phyloP scores from a whole-genome alignment of 2,113 vertebrate species.

The Perccottus glenii region DNA sequence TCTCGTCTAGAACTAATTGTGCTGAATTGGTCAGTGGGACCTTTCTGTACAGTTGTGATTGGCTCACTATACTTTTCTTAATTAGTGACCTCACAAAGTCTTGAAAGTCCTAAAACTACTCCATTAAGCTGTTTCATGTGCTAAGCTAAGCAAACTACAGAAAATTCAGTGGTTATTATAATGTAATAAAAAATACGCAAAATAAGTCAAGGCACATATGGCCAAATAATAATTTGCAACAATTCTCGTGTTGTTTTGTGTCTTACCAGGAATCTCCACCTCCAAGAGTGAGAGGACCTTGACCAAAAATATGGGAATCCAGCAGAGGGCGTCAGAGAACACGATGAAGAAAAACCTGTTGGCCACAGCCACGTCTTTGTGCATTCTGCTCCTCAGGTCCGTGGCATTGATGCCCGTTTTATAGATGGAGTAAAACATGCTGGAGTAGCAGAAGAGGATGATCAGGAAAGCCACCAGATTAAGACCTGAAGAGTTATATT shows the following conservation, averaged over 20 bases:
- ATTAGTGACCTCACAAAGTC: too few species aligned
- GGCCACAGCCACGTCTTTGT: conserved; percentile 77
- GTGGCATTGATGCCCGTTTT: conserved; percentile 78
- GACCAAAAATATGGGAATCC: conserved; percentile 85
- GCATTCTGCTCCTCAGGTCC: conserved; percentile 74
- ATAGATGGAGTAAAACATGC: conserved; percentile 83
- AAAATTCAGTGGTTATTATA: too few species aligned
- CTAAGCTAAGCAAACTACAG: too few species aligned
- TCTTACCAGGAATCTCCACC: conserved; percentile 81
- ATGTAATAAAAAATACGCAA: too few species aligned
- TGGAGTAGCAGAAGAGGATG: conserved; percentile 77
- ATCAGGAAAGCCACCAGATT: conserved; percentile 83
- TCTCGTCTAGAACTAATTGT: too few species aligned
- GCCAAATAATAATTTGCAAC: neutral
- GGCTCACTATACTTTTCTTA: too few species aligned
- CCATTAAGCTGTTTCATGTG: too few species aligned
- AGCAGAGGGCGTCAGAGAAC: conserved; percentile 93
- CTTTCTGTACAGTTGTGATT: too few species aligned
- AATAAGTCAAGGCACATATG: too few species aligned
- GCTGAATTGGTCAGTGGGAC: too few species aligned
- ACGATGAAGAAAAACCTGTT: conserved; percentile 85
- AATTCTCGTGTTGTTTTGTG: neutral
- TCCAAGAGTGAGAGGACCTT: conserved; percentile 80
- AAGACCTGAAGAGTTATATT: conserved; percentile 69
- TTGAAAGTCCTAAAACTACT: too few species aligned